Percentiles rank a stretch among this genome's conserved stretches.
phyloP scores from a whole-genome alignment of 2,797 vertebrate genomes.

The Acropternis orthonyx region DNA sequence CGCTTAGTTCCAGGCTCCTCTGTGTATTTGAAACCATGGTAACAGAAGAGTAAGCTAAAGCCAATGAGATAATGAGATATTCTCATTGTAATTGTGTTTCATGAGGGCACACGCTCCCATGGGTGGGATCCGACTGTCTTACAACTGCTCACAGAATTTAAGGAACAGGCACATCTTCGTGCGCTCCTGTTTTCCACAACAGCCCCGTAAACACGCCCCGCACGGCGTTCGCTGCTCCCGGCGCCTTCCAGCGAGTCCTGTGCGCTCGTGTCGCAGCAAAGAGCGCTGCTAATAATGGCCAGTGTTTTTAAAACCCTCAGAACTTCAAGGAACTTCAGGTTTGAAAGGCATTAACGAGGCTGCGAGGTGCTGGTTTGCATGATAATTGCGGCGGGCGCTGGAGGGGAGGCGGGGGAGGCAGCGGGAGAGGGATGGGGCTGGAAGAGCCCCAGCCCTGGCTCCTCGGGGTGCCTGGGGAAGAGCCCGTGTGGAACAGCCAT shows the following conservation, averaged over 20 bases:
- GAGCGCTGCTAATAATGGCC: conserved; percentile 57
- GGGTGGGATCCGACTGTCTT: conserved; percentile 81
- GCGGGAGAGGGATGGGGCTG: background rate
- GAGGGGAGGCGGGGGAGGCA: conserved; percentile 52
- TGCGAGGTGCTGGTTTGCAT: conserved; percentile 75
- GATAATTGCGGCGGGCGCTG: conserved; percentile 69
- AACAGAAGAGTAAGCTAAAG: conserved; percentile 86
- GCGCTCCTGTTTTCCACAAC: conserved; percentile 57
- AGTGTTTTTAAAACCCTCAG: conserved; percentile 65
- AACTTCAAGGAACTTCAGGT: conserved; percentile 79
- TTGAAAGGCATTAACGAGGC: conserved; percentile 72
- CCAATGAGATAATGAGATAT: conserved; percentile 87
- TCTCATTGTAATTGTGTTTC: conserved; percentile 86
- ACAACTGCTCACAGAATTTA: conserved; percentile 80
- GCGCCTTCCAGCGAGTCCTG: conserved; percentile 20
- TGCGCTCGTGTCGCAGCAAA: conserved; percentile 23
- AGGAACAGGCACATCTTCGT: conserved; percentile 76
- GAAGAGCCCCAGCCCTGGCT: background rate
- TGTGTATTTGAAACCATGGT: conserved; percentile 86
- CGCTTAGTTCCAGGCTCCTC: conserved; percentile 82
- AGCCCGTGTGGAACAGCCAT: background rate
- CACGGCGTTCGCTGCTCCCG: conserved; percentile 40
- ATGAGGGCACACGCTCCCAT: conserved; percentile 82
- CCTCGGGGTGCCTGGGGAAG: background rate
- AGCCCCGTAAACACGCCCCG: conserved; percentile 69